Percentiles rank a stretch among this genome's conserved stretches.
phyloP scores from a whole-genome alignment of 2,888 invertebrate genomes.

The Drosophila neonasuta region DNA sequence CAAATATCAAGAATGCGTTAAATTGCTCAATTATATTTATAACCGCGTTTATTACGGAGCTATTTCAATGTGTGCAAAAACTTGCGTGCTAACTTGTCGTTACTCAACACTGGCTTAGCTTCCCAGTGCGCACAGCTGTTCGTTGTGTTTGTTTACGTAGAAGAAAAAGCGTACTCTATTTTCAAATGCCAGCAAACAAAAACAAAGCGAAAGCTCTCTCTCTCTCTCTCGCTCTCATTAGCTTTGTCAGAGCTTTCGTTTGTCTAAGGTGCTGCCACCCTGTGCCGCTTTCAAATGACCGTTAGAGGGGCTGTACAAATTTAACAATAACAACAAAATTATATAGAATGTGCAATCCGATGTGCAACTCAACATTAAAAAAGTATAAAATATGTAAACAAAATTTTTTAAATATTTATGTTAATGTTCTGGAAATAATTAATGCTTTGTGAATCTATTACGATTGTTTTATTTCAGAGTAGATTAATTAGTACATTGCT shows the following conservation, averaged over 20 bases:
- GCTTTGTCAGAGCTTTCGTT: conserved; percentile 22
- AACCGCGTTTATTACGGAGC: conserved; percentile 4
- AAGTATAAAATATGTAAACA: no score
- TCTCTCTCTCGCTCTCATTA: no score
- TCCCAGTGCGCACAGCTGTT: conserved; percentile 50
- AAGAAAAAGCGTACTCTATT: conserved; percentile 40
- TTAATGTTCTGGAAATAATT: not conserved
- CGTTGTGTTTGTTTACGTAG: conserved; percentile 51
- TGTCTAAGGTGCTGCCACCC: conserved; percentile 39
- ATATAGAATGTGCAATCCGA: not conserved
- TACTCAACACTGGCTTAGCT: conserved; percentile 35
- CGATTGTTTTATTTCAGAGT: conserved; percentile 15
- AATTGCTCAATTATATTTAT: conserved; percentile 44
- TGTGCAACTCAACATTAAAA: not conserved
- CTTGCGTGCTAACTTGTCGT: not conserved
- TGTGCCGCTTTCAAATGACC: not conserved
- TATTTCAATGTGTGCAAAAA: conserved; percentile 22
- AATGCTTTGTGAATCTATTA: not conserved
- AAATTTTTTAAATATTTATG: not conserved
- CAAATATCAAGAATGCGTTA: conserved; percentile 29
- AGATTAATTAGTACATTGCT: conserved; percentile 34
- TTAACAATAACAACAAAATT: not conserved
- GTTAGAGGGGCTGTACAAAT: not conserved
- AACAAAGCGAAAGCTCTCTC: conserved; percentile 15
- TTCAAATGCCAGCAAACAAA: conserved; percentile 36